A percentile compares a stretch with the other conserved stretches of the same genome.
These are phyloP conservation scores for Parambassis ranga DNA, from an alignment of 2,797 vertebrate species.

Conservation along the genomic window DNA sequence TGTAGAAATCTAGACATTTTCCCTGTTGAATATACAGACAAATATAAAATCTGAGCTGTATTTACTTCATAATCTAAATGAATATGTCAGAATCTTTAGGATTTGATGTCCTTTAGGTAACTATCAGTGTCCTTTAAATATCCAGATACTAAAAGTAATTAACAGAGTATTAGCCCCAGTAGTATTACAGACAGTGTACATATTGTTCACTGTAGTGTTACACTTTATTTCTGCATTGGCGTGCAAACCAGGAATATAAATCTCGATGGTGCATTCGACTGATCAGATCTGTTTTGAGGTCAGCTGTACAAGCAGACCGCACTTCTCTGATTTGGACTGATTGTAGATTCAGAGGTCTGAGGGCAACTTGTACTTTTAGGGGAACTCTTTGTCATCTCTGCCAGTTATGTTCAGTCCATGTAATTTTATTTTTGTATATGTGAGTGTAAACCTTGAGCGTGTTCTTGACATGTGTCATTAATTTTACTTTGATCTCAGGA, in stretches of 20 bases:
- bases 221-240: slow-evolving; percentile 19
- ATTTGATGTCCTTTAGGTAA: slow-evolving; percentile 51
- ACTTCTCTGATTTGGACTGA: slow-evolving; percentile 19
- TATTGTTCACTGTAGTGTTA: slow-evolving; percentile 33
- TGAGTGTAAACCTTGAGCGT: slow-evolving; percentile 56
- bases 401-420: slow-evolving; percentile 51
- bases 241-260: slow-evolving; percentile 11
- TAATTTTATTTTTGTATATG: slow-evolving; percentile 52
- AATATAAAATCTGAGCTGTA: slow-evolving; percentile 45
- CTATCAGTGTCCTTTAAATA: slow-evolving; percentile 49
- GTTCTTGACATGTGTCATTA: slow-evolving; percentile 49
- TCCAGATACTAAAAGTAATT: slow-evolving; percentile 39
- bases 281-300: slow-evolving; percentile 34
- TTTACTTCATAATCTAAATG: slow-evolving; percentile 41
- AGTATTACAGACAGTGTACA: slow-evolving; percentile 39
- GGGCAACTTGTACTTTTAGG: slow-evolving; percentile 14
- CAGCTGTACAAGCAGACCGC: slow-evolving; percentile 9
- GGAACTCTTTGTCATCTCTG: slow-evolving; percentile 33
- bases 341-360: slow-evolving; percentile 3
- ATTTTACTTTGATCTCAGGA: slow-evolving; percentile 71
- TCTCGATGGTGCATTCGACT: slow-evolving; percentile 16
- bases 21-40: slow-evolving; percentile 31
- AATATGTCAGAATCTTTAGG: slow-evolving; percentile 42
- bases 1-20: slow-evolving; percentile 24
- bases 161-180: slow-evolving; percentile 45